Base-by-base conservation (phyloP, 2,888 invertebrate species). In the Tortrix viridana region DNA sequence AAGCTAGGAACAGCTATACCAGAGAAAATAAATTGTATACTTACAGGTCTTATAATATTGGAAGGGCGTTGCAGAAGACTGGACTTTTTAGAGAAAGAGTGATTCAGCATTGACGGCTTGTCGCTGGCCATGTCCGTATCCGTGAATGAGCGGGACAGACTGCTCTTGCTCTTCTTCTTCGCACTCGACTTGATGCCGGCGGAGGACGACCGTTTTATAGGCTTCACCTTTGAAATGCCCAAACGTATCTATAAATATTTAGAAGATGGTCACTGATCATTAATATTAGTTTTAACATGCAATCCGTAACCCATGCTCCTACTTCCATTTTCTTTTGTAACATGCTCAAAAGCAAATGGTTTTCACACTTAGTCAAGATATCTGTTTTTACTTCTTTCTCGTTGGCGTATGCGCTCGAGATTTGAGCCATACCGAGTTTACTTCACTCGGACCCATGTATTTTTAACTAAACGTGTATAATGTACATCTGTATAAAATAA, bases 41-140 rank as follows among this genome's bases (percentile, higher is more conserved):
- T 95, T 85, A 96, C 96, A 72, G 95, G 95, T 88, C 94, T 92
- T 71, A 94, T 85, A 61, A 95, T 93, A 74, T 94, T 94, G 9
- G 95, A 93, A 0, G 96, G 96, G 68, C 96, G 93, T 73, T 95
- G 94, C 70, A 96, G 86, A 72, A 96, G 73, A 63, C 92, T 93
- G 61, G 93, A 91, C 70, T 92, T 89, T 84, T 92, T 93, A 63
- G 89, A 87, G 85, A 92, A 93, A 6, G 92, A 92, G 67, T 91
- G 92, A 71, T 94, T 93, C 77, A 94, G 82, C 82, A 94, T 92
- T 0, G 94, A 90, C 0, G 94, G 93, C 81, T 89, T 90, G 73
- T 94, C 93, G 73, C 88, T 86, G 53, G 87, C 80, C 68, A 89
- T 78, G 48, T 89, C 89, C 1, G 85, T 72, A 74, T 93, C 92